These are phyloP conservation scores for Arizona elegans DNA, from an alignment of 2,113 vertebrate species.

Conservation along the genomic window DNA sequence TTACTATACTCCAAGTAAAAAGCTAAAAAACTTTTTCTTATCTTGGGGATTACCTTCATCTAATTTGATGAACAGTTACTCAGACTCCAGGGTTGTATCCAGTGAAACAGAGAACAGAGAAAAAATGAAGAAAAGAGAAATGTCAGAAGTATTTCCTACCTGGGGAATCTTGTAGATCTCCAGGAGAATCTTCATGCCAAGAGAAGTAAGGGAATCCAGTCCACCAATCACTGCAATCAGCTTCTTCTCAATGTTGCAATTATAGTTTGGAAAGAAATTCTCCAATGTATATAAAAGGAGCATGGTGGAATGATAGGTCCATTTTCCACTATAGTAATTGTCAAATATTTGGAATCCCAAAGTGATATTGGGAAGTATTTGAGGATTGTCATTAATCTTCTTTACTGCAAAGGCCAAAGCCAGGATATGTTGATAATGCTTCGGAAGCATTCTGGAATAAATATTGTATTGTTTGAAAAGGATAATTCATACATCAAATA, in stretches of 20 bases:
- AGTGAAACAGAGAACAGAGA: background rate
- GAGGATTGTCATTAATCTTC: background rate
- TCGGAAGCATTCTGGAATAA: background rate
- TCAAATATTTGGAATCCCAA: background rate
- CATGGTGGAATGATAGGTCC: background rate
- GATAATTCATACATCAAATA: background rate
- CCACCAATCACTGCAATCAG: background rate
- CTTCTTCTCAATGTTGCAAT: background rate
- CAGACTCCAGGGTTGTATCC: background rate
- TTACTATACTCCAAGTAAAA: background rate
- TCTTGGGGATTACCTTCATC: background rate
- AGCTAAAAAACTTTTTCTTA: too few relatives aligned
- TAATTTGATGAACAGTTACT: background rate
- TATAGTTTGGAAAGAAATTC: background rate
- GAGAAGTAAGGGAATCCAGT: background rate
- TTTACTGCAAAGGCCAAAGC: background rate
- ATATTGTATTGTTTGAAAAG: background rate
- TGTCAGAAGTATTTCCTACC: background rate
- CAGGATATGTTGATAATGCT: background rate
- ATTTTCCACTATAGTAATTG: background rate
- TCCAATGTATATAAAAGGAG: background rate
- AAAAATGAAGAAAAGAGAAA: background rate
- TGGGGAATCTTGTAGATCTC: background rate
- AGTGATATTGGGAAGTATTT: background rate
- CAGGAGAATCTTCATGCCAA: background rate